A percentile compares a stretch with the other conserved stretches of the same genome.
phyloP scores from a whole-genome alignment of 2,888 invertebrate species.

The Phania funesta region DNA sequence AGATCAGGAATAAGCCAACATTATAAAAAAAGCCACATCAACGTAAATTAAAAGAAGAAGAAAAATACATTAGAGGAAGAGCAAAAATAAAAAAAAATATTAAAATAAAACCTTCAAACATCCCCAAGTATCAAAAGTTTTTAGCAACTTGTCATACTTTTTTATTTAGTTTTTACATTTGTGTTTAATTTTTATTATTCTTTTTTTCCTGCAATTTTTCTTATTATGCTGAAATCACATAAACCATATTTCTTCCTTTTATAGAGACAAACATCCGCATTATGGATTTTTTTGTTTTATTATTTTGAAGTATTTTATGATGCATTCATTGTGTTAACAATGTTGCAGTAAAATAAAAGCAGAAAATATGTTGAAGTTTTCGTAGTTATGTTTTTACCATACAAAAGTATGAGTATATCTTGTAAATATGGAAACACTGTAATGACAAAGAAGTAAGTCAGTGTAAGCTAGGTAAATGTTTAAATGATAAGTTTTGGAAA shows the following conservation, averaged over 20 bases:
- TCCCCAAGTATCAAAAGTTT: conserved; percentile 45
- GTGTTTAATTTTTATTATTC: neutral
- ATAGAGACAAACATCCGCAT: conserved; percentile 43
- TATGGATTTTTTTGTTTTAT: neutral
- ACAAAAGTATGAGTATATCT: too few relatives aligned
- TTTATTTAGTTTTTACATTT: conserved; percentile 17
- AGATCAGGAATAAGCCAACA: neutral
- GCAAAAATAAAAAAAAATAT: neutral
- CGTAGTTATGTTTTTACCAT: neutral
- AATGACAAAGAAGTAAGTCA: neutral
- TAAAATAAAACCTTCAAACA: neutral
- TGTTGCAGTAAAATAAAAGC: conserved; percentile 34
- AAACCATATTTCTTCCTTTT: conserved; percentile 13
- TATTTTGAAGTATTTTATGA: conserved; percentile 2
- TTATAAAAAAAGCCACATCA: neutral
- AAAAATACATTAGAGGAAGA: neutral
- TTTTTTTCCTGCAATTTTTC: neutral
- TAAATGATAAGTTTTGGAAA: too few relatives aligned
- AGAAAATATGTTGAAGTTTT: conserved; percentile 11
- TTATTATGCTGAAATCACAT: neutral
- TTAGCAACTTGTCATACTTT: conserved; percentile 36
- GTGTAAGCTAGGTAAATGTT: neutral
- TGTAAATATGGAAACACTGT: too few relatives aligned
- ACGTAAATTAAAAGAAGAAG: neutral
- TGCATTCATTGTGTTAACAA: conserved; percentile 33